Conservation (phyloP, 2,888 invertebrate genomes). For the Archaeoteleia sp. region DNA sequence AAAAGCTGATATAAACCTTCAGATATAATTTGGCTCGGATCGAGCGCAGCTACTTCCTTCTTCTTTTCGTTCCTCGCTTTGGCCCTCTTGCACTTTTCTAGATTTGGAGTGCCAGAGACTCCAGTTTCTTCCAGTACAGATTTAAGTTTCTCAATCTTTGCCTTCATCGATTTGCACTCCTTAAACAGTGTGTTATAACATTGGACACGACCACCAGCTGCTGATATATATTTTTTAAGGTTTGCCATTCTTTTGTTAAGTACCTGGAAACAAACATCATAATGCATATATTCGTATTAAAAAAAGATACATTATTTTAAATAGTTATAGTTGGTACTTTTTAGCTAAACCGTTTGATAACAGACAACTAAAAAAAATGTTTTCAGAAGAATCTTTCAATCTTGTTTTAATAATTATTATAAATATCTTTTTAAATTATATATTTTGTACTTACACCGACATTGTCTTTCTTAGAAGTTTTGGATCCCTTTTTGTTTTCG, state of each 20-base stretch:
- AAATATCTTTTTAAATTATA: too few relatives aligned
- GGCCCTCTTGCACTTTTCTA: slow-evolving; percentile 66
- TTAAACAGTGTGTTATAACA: slow-evolving; percentile 64
- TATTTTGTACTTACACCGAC: too few relatives aligned
- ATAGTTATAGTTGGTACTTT: too few relatives aligned
- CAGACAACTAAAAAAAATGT: too few relatives aligned
- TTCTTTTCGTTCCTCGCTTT: slow-evolving; percentile 59
- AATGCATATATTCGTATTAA: background rate
- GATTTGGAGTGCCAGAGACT: slow-evolving; percentile 62
- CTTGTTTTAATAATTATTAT: too few relatives aligned
- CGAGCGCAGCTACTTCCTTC: slow-evolving; percentile 62
- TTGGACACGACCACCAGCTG: slow-evolving; percentile 63
- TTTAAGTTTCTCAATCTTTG: slow-evolving; percentile 58
- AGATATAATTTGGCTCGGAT: slow-evolving; percentile 61
- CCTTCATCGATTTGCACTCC: slow-evolving; percentile 61
- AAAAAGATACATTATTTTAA: background rate
- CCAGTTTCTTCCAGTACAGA: slow-evolving; percentile 65
- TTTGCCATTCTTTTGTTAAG: slow-evolving; percentile 57
- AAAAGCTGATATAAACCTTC: slow-evolving; percentile 56
- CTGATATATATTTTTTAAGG: slow-evolving; percentile 63
- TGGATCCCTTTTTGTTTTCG: slow-evolving; percentile 25
- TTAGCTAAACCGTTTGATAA: too few relatives aligned
- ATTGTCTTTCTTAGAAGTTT: background rate
- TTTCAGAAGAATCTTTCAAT: too few relatives aligned
- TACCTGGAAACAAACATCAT: slow-evolving; percentile 57